A percentile compares a stretch with the other conserved stretches of the same genome.
Conservation (phyloP, 1,140 invertebrate genomes). For the Conopomorpha cramerella region DNA sequence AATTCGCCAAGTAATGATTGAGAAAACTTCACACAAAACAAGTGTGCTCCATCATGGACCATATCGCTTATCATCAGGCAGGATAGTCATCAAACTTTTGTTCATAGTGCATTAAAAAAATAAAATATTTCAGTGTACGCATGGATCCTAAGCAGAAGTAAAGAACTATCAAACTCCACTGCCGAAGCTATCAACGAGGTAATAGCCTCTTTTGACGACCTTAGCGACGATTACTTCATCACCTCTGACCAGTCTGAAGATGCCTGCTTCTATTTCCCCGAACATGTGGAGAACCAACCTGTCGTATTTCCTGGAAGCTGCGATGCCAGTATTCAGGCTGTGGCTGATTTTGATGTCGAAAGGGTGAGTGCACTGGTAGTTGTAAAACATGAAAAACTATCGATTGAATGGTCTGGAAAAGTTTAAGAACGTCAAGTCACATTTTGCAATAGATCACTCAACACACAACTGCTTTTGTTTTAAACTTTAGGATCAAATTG, state of each 20-base stretch:
- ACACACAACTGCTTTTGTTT: no score
- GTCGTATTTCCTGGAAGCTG: constrained; percentile 22
- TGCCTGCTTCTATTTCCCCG: background rate
- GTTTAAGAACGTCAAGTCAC: no score
- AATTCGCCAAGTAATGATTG: no score
- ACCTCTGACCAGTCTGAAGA: background rate
- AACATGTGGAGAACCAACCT: constrained; percentile 5
- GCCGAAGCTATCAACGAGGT: background rate
- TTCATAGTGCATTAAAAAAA: no score
- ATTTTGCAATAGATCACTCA: no score
- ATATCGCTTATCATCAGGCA: no score
- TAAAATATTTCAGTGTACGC: background rate
- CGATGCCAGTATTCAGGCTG: constrained; percentile 14
- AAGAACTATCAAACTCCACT: background rate
- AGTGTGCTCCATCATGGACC: no score
- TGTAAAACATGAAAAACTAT: no score
- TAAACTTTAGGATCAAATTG: no score
- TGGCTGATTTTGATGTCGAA: constrained; percentile 14
- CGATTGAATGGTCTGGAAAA: no score
- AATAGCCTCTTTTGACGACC: background rate
- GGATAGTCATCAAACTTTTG: no score
- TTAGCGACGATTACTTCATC: background rate
- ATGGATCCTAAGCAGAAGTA: background rate
- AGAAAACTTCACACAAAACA: no score
- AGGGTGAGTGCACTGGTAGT: constrained; percentile 15